A percentile compares a stretch with the other conserved stretches of the same genome.
These are phyloP conservation scores for Ips typographus DNA, from an alignment of 1,140 invertebrate species.

Conservation along the genomic window DNA sequence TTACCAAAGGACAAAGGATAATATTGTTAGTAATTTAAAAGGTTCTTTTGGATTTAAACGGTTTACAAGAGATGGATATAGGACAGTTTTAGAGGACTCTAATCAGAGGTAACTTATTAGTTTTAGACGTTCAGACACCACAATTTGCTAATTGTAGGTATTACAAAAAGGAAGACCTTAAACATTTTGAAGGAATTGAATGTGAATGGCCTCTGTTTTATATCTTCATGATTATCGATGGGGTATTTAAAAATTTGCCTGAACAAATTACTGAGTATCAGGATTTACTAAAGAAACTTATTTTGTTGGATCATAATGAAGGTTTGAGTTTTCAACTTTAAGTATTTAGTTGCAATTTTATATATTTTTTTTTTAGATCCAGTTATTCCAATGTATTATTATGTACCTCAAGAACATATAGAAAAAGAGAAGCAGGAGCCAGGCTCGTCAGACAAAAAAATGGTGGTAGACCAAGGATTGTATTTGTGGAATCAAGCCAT, in stretches of 20 bases:
- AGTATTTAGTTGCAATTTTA: neutral
- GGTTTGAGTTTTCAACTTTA: conserved; percentile 60
- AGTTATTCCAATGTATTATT: conserved; percentile 84
- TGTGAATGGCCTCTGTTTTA: conserved; percentile 98
- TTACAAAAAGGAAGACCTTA: conserved; percentile 65
- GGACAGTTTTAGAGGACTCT: conserved; percentile 84
- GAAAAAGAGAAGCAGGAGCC: conserved; percentile 74
- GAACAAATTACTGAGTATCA: conserved; percentile 92
- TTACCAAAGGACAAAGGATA: conserved; percentile 83
- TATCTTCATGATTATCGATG: conserved; percentile 94
- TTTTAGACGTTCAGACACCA: neutral
- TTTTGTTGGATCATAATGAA: conserved; percentile 72
- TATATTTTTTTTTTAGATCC: conserved; percentile 61
- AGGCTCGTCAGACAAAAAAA: conserved; percentile 64
- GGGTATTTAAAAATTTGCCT: conserved; percentile 85
- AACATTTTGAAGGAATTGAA: conserved; percentile 96
- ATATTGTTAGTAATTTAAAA: conserved; percentile 81
- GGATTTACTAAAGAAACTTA: conserved; percentile 73
- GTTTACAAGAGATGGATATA: conserved; percentile 94
- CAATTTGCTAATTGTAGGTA: conserved; percentile 48
- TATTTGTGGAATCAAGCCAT: conserved; percentile 92
- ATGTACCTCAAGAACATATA: conserved; percentile 79
- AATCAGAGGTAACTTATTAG: conserved; percentile 66
- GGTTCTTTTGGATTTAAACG: conserved; percentile 93
- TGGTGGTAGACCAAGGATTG: conserved; percentile 63